These are phyloP conservation scores for Cephus nigrinus DNA, from an alignment of 2,888 invertebrate genomes.

Conservation along the genomic window DNA sequence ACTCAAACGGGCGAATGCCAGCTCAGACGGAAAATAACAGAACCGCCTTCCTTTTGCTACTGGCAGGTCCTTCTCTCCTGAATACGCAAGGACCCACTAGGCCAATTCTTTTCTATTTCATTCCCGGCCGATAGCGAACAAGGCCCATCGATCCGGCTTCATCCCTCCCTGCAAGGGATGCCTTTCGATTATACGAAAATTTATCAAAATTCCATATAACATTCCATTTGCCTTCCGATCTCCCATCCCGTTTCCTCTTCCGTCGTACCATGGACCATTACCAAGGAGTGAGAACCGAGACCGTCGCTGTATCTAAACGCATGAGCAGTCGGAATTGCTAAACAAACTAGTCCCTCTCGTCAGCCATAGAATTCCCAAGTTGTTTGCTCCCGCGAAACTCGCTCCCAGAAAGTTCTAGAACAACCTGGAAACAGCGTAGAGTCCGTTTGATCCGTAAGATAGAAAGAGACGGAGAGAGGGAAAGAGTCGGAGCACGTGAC, in stretches of 20 bases:
- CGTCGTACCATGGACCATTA: neutral
- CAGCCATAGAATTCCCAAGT: slow-evolving; percentile 49
- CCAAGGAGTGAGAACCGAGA: neutral
- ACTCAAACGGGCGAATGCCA: slow-evolving; percentile 52
- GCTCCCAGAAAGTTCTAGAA: neutral
- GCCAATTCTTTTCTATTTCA: neutral
- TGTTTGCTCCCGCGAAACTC: slow-evolving; percentile 49
- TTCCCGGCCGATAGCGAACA: neutral
- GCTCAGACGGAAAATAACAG: slow-evolving; percentile 65
- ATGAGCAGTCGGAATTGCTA: slow-evolving; percentile 27
- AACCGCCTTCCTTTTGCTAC: slow-evolving; percentile 52
- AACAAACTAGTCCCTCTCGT: slow-evolving; percentile 55
- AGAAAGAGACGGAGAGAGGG: slow-evolving; percentile 11
- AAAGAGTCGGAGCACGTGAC: slow-evolving; percentile 18
- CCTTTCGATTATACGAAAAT: neutral
- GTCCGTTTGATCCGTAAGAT: neutral
- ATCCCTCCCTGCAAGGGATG: neutral
- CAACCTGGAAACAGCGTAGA: neutral
- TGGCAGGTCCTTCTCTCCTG: slow-evolving; percentile 57
- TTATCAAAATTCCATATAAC: neutral
- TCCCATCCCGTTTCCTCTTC: neutral
- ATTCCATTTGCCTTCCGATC: neutral
- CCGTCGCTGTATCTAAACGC: neutral
- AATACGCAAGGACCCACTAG: slow-evolving; percentile 5
- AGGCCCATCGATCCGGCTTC: neutral